These are phyloP conservation scores for Lomographa bimaculata DNA, from an alignment of 2,888 invertebrate genomes.

Conservation along the genomic window DNA sequence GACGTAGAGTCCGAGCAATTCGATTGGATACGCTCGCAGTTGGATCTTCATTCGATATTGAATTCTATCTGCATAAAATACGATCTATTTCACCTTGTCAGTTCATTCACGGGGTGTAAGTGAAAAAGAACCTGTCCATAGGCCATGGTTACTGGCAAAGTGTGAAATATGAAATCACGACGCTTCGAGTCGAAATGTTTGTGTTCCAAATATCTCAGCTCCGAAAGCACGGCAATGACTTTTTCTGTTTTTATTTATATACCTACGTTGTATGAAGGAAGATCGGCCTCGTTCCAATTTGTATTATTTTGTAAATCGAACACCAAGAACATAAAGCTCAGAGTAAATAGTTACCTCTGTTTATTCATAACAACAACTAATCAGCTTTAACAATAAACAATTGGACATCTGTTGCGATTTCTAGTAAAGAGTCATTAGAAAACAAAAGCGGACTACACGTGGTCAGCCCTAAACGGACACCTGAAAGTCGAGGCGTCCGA, in stretches of 20 bases:
- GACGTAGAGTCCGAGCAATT: conserved; percentile 34
- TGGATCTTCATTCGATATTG: conserved; percentile 30
- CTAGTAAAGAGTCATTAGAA: conserved; percentile 39
- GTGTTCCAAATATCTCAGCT: conserved; percentile 78
- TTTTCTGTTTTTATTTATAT: conserved; percentile 57
- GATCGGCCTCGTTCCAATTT: conserved; percentile 66
- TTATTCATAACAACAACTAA: conserved; percentile 43
- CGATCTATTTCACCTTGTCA: conserved; percentile 33
- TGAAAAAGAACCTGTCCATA: conserved; percentile 71
- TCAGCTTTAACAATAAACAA: conserved; percentile 50
- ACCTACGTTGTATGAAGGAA: conserved; percentile 54
- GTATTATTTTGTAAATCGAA: conserved; percentile 18
- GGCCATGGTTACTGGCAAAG: conserved; percentile 62
- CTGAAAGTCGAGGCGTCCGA: conserved; percentile 46
- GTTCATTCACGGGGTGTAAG: conserved; percentile 38
- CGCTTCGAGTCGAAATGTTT: conserved; percentile 70
- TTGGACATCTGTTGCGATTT: conserved; percentile 67
- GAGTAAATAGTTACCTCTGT: conserved; percentile 41
- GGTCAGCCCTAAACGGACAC: conserved; percentile 51
- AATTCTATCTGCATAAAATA: conserved; percentile 36
- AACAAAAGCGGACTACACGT: conserved; percentile 67
- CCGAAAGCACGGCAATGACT: conserved; percentile 61
- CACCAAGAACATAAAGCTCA: conserved; percentile 30
- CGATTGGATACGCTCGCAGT: conserved; percentile 12
- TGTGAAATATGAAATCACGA: conserved; percentile 84